Evolutionary conservation across 1,140 invertebrate species (phyloP).

Genomic region (Oreohelix idahoensis): DNA sequence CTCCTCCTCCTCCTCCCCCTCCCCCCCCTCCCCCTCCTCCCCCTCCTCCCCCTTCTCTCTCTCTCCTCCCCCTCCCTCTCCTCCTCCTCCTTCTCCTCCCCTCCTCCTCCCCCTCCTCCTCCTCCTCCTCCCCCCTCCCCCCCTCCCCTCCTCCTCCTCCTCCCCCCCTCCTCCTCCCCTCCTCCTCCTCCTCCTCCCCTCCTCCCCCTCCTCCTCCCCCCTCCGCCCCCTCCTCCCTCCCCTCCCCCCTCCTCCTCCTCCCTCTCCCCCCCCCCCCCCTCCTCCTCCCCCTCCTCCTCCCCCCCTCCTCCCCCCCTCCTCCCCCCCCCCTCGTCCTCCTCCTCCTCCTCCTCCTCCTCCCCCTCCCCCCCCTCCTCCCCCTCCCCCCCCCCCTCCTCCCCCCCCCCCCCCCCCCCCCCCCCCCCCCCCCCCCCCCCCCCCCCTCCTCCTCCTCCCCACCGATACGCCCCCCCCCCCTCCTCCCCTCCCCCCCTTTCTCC

Average conservation of each 20-base stretch:
- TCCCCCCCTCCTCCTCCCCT: not conserved
- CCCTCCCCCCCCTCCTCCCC: not conserved
- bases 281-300: not conserved
- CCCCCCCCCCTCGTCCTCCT: not conserved
- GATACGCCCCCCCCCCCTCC: not conserved
- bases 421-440: not conserved
- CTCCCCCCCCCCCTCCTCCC: not conserved
- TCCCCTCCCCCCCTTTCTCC: not conserved
- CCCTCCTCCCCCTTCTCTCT: not conserved
- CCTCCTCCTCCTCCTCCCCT: too few species aligned
- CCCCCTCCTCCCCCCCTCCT: not conserved
- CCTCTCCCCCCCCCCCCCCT: not conserved
- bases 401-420: not conserved
- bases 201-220: too few species aligned
- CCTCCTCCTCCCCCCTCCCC: not conserved
- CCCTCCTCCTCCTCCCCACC: not conserved
- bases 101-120: not conserved
- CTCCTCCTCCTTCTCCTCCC: not conserved
- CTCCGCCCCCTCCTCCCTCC: not conserved
- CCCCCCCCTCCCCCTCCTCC: not conserved
- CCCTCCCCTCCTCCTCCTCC: too few species aligned
- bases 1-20: not conserved
- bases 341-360: not conserved
- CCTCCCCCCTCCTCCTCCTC: too few species aligned
- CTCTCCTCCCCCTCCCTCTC: not conserved